Evolutionary conservation across 2,888 invertebrate genomes (phyloP).

Genomic region (Drosophila borborema): DNA sequence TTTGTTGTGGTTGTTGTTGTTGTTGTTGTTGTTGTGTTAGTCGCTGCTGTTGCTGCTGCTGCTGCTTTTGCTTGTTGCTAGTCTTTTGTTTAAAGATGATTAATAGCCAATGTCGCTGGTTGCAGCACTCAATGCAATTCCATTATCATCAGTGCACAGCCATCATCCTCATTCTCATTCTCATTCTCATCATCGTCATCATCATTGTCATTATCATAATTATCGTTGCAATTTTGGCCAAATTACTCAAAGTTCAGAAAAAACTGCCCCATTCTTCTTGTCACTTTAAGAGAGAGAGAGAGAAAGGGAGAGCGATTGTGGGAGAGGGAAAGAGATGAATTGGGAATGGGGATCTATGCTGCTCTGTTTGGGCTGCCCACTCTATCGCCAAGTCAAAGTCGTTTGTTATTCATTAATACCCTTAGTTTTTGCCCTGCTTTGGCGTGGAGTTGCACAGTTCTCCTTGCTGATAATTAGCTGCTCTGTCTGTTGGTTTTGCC

Average conservation of each 20-base stretch:
- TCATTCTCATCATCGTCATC: slow-evolving; percentile 12
- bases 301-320: neutral
- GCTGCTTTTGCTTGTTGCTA: slow-evolving; percentile 52
- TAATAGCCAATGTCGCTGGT: slow-evolving; percentile 80
- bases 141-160: slow-evolving; percentile 69
- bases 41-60: slow-evolving; percentile 19
- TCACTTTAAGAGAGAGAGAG: neutral
- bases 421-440: slow-evolving; percentile 69
- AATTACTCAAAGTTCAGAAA: slow-evolving; percentile 71
- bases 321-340: neutral
- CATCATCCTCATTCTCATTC: slow-evolving; percentile 34
- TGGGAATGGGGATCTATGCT: slow-evolving; percentile 22
- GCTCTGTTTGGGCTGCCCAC: slow-evolving; percentile 49
- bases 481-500: slow-evolving; percentile 77
- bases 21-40: slow-evolving; percentile 14
- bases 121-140: slow-evolving; percentile 76
- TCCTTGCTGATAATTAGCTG: slow-evolving; percentile 79
- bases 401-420: slow-evolving; percentile 82
- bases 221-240: slow-evolving; percentile 56
- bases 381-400: slow-evolving; percentile 71
- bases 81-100: slow-evolving; percentile 83
- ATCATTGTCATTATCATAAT: slow-evolving; percentile 20
- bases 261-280: slow-evolving; percentile 46
- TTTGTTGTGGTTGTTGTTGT: slow-evolving; percentile 26
- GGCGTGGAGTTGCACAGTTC: slow-evolving; percentile 57